Evolutionary conservation across 2,113 vertebrate genomes (phyloP).

Genomic region (Hassar affinis): DNA sequence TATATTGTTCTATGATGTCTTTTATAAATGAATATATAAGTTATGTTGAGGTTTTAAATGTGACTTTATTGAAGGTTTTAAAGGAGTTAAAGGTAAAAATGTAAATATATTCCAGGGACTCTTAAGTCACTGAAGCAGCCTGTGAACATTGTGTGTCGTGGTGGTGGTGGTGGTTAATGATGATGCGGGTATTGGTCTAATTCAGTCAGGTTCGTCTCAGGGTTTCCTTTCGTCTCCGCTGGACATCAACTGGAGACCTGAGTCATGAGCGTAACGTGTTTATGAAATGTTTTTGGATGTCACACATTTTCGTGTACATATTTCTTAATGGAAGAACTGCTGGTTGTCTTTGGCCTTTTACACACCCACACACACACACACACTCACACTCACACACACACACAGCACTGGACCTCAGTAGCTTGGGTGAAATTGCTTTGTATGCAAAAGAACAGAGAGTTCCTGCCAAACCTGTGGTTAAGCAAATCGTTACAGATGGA

Average conservation of each 20-base stretch:
- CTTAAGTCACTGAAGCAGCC: conserved; percentile 13
- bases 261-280: not conserved
- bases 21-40: conserved; percentile 40
- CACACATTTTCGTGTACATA: conserved; percentile 36
- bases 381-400: not conserved
- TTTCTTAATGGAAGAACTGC: conserved; percentile 4
- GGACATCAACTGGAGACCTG: conserved; percentile 7
- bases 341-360: conserved; percentile 1
- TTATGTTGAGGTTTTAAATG: conserved; percentile 26
- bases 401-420: conserved; percentile 21
- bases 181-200: conserved; percentile 47
- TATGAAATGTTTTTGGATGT: conserved; percentile 21
- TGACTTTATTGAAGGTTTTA: conserved; percentile 36
- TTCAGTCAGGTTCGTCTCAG: conserved; percentile 49
- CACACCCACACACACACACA: not conserved
- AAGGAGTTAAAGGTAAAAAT: conserved; percentile 19
- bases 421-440: conserved; percentile 32
- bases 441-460: conserved; percentile 37
- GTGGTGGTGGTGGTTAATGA: conserved; percentile 40
- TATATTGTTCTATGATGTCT: conserved; percentile 49
- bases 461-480: conserved; percentile 23
- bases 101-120: conserved; percentile 40
- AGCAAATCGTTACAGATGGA: conserved; percentile 21
- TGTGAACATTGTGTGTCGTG: conserved; percentile 40
- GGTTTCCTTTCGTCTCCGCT: conserved; percentile 40